Conservation (phyloP, 2,113 vertebrate genomes). For the Atrichornis clamosus region DNA sequence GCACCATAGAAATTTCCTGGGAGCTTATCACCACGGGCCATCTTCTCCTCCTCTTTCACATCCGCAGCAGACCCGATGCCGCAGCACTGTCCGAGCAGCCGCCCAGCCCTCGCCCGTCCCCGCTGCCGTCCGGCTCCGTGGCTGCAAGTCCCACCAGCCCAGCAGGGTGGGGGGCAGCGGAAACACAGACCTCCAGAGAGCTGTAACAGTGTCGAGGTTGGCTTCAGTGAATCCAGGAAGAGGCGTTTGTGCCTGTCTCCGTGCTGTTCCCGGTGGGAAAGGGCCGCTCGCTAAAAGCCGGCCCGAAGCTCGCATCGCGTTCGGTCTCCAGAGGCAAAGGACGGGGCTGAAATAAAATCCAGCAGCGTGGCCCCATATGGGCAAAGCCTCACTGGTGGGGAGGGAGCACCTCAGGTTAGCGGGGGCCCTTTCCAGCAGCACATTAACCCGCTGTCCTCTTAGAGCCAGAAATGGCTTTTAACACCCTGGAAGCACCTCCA, state of each 20-base stretch:
- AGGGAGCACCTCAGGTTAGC: neutral
- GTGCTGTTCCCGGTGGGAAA: accelerated
- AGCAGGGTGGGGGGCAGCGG: neutral
- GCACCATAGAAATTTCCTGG: slow-evolving; percentile 51
- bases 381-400: neutral
- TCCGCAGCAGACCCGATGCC: neutral
- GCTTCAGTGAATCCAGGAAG: accelerated
- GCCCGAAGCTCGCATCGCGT: neutral
- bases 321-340: neutral
- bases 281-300: neutral
- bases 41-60: slow-evolving; percentile 58
- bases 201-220: neutral
- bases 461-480: neutral
- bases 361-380: neutral
- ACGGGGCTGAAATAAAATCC: slow-evolving; percentile 52
- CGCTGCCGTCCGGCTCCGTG: accelerated
- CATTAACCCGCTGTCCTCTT: neutral
- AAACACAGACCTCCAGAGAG: neutral
- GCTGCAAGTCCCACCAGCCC: neutral
- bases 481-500: neutral
- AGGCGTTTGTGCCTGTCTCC: neutral
- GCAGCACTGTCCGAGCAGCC: neutral
- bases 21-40: slow-evolving; percentile 45
- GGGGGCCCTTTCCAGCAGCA: neutral
- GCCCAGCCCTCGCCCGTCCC: neutral